phyloP scores from a whole-genome alignment of 2,888 invertebrate species.

The Lottia scabra region DNA sequence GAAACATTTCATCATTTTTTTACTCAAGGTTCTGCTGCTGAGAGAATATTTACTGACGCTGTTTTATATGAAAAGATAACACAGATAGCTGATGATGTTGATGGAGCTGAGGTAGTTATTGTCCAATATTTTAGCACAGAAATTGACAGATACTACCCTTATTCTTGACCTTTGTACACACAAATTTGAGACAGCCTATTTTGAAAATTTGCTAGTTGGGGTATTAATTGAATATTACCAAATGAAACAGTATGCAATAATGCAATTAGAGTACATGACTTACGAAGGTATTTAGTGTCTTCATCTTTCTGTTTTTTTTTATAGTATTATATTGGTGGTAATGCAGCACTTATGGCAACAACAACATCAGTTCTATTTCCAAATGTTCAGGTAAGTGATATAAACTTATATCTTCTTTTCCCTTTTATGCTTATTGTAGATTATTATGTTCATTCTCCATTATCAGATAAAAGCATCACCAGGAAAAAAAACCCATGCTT shows the following conservation, averaged over 20 bases:
- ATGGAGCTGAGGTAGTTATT: slow-evolving; percentile 40
- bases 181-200: no score
- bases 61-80: slow-evolving; percentile 44
- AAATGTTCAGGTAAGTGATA: slow-evolving; percentile 59
- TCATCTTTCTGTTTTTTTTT: slow-evolving; percentile 22
- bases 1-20: slow-evolving; percentile 70
- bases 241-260: no score
- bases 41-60: slow-evolving; percentile 59
- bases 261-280: no score
- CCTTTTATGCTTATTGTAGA: background rate
- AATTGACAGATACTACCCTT: no score
- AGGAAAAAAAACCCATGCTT: no score
- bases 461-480: no score
- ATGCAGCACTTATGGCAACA: slow-evolving; percentile 71
- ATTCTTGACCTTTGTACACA: no score
- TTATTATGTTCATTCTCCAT: no score
- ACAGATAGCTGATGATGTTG: slow-evolving; percentile 41
- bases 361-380: slow-evolving; percentile 68
- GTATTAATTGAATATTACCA: no score
- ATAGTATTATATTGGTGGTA: slow-evolving; percentile 70
- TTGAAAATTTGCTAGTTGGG: no score
- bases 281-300: no score
- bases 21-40: slow-evolving; percentile 69
- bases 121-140: no score
- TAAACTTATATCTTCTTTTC: background rate